Base-by-base conservation (phyloP, 2,888 invertebrate genomes). In the Gryllus longicercus region DNA sequence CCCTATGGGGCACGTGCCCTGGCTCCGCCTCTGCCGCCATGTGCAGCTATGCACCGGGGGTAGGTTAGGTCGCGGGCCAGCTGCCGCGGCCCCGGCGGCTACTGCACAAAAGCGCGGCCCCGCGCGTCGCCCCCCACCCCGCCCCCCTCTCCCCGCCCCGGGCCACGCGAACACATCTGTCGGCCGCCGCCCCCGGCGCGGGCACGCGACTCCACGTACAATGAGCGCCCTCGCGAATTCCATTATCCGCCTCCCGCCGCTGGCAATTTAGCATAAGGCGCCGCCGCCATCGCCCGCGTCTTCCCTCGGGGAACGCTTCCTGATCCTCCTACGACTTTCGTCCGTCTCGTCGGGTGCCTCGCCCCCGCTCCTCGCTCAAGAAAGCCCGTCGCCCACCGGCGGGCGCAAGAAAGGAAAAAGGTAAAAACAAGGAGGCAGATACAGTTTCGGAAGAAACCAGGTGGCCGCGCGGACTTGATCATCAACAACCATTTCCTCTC, bases 41-140 rank as follows among this genome's bases (percentile, higher is more conserved):
- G 63, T 63, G 63, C 63, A 63, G 63, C 63, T 18, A 63, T 63
- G 63, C 1, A 63, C 63, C 63, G 63, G n/a, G 63, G 63, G 63
- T 63, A 63, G 63, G 63, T 63, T 63, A 63, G 63, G 63, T 63
- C 63, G 63, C 63, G 63, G n/a, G n/a, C 63, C 63, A 63, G 63
- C 63, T 63, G 63, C 63, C 63, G 63, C 63, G 63, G 63, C 63
- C 63, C n/a, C 63, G 63, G 63, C 63, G 63, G 63, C 63, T 63
- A 14, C 63, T 63, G 63, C 63, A 63, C 63, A 63, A 63, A 63
- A 63, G 63, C 63, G n/a, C 63, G 16, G 16, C 63, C n/a, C 63
- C n/a, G n/a, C 63, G n/a, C 63, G n/a, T 63, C 63, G n/a, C 63
- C 63, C 63, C n/a, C 4, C 63, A 1, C 11, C 5, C n/a, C 63